Conservation (phyloP, 2,113 vertebrate species). For the Carassius gibelio region DNA sequence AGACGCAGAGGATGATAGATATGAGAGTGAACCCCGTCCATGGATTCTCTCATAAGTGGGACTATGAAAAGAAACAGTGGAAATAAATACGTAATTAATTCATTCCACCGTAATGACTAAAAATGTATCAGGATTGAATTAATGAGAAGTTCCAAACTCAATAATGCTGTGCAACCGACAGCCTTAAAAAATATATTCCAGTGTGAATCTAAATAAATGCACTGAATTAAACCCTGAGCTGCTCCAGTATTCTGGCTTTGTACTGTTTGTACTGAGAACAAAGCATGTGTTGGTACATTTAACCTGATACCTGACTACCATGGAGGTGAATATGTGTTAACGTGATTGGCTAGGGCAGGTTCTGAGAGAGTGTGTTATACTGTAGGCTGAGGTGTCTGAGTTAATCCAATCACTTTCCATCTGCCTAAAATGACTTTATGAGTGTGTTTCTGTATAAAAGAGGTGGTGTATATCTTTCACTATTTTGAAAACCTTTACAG, state of each 20-base stretch:
- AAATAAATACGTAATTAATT: conserved; percentile 73
- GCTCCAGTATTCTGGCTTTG: conserved; percentile 22
- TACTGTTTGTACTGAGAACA: conserved; percentile 18
- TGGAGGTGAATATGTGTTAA: not conserved
- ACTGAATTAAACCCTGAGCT: not conserved
- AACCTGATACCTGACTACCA: conserved; percentile 6
- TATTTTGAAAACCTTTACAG: not conserved
- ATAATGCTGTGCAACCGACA: conserved; percentile 29
- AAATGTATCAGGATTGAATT: not conserved
- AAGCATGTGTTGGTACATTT: conserved; percentile 7
- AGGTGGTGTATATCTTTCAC: not conserved
- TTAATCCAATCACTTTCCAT: not conserved
- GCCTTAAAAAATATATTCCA: conserved; percentile 40
- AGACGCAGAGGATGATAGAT: conserved; percentile 86
- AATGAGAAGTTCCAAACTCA: not conserved
- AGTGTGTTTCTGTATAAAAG: not conserved
- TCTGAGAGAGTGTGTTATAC: conserved; percentile 10
- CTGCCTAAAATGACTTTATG: not conserved
- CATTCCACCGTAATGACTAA: not conserved
- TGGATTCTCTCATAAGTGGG: conserved; percentile 82
- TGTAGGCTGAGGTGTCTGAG: not conserved
- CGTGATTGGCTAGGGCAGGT: not conserved
- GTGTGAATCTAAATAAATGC: conserved; percentile 41
- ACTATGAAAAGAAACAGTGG: conserved; percentile 86
- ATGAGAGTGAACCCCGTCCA: conserved; percentile 80